These are phyloP conservation scores for Oreotrochilus melanogaster DNA, from an alignment of 2,113 vertebrate species.

Conservation along the genomic window DNA sequence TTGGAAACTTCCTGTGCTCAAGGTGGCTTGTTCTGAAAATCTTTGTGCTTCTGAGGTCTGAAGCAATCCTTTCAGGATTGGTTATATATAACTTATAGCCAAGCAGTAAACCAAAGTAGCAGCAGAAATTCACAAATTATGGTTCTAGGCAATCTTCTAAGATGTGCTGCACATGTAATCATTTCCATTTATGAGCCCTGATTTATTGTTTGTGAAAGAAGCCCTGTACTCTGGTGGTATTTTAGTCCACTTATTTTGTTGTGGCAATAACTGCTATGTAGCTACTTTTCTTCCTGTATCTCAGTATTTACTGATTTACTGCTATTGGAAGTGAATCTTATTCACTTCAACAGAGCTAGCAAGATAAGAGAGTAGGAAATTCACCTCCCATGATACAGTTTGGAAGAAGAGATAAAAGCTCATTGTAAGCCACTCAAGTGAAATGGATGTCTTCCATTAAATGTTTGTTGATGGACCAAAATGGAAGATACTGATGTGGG, in stretches of 20 bases:
- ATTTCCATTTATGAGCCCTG: conserved; percentile 51
- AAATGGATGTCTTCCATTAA: neutral
- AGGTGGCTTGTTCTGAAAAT: neutral
- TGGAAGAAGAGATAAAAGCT: neutral
- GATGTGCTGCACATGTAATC: neutral
- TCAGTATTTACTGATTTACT: neutral
- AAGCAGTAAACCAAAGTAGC: conserved; percentile 58
- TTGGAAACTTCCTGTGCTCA: neutral
- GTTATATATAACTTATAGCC: conserved; percentile 43
- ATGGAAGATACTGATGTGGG: neutral
- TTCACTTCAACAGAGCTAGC: neutral
- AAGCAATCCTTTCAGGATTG: neutral
- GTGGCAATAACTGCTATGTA: neutral
- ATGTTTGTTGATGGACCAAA: neutral
- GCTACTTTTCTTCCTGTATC: neutral
- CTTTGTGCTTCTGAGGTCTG: neutral
- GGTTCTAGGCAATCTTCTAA: conserved; percentile 27
- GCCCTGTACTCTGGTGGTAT: neutral
- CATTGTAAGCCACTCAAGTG: neutral
- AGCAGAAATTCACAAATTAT: conserved; percentile 36
- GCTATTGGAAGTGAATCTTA: neutral
- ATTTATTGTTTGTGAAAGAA: conserved; percentile 60
- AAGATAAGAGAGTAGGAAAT: neutral
- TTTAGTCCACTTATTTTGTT: neutral
- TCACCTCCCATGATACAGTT: rapidly evolving